Conservation (phyloP, 2,888 invertebrate genomes). For the Drosophila maculinotata region DNA sequence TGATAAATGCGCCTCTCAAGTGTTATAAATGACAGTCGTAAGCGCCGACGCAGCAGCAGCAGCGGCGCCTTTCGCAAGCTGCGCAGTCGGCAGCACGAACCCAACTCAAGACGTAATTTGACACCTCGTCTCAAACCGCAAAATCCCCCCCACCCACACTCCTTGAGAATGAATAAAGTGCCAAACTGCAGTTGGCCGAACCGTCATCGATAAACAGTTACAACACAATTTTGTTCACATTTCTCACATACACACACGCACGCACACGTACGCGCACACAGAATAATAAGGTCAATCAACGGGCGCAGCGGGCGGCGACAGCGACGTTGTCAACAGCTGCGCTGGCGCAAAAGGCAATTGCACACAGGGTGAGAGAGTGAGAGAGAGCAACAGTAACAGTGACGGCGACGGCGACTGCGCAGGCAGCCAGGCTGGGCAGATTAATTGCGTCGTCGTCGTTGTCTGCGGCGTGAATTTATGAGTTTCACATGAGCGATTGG, state of each 20-base stretch:
- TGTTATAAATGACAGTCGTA: slow-evolving; percentile 33
- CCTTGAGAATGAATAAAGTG: slow-evolving; percentile 28
- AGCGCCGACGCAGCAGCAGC: slow-evolving; percentile 1
- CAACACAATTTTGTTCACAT: slow-evolving; percentile 54
- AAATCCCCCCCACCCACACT: background rate
- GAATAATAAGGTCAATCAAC: slow-evolving; percentile 83
- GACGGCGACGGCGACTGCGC: slow-evolving; percentile 41
- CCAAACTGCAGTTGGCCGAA: slow-evolving; percentile 38
- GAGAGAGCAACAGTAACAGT: background rate
- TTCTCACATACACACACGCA: slow-evolving; percentile 37
- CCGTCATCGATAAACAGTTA: slow-evolving; percentile 71
- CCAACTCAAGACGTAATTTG: slow-evolving; percentile 60
- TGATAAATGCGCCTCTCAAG: slow-evolving; percentile 27
- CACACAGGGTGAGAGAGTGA: background rate
- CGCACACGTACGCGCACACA: slow-evolving; percentile 7
- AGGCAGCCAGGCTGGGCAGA: slow-evolving; percentile 48
- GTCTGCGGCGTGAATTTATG: slow-evolving; percentile 74
- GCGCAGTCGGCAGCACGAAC: slow-evolving; percentile 25
- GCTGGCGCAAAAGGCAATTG: slow-evolving; percentile 54
- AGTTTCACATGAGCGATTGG: slow-evolving; percentile 77
- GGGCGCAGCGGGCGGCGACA: slow-evolving; percentile 76
- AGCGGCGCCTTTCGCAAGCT: slow-evolving; percentile 34
- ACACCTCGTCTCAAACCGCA: slow-evolving; percentile 58
- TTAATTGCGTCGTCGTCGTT: slow-evolving; percentile 66
- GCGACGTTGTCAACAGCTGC: slow-evolving; percentile 75